Conservation (phyloP, 1,140 invertebrate species). For the Bombus impatiens region DNA sequence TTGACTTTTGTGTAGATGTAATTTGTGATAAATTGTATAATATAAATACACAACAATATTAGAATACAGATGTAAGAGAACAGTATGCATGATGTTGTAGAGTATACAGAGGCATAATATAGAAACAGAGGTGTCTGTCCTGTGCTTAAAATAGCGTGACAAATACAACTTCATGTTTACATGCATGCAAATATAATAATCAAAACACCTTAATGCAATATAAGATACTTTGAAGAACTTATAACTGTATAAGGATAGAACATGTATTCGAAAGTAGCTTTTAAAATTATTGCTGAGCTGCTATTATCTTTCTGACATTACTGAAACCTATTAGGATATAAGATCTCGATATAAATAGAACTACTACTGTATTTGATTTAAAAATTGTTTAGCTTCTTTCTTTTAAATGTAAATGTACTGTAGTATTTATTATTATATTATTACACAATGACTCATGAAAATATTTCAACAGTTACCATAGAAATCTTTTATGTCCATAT, state of each 20-base stretch:
- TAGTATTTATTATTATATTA: background rate
- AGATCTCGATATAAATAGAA: background rate
- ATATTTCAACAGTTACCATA: too few species aligned
- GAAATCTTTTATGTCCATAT: too few species aligned
- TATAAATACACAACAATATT: too few species aligned
- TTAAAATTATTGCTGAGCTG: background rate
- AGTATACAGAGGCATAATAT: background rate
- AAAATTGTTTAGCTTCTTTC: background rate
- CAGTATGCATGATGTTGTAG: background rate
- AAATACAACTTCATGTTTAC: background rate
- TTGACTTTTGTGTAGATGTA: background rate
- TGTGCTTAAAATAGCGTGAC: constrained; percentile 9
- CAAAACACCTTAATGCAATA: background rate
- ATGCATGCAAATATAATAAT: background rate
- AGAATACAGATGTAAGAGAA: background rate
- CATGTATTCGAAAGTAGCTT: background rate
- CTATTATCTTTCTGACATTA: background rate
- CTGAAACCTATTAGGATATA: background rate
- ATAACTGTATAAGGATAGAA: background rate
- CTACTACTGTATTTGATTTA: background rate
- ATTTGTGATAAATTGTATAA: background rate
- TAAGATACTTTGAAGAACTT: background rate
- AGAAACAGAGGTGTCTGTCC: background rate
- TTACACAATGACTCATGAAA: too few species aligned
- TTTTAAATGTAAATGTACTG: background rate